phyloP scores from a whole-genome alignment of 2,113 vertebrate genomes.

The Hylia prasina region DNA sequence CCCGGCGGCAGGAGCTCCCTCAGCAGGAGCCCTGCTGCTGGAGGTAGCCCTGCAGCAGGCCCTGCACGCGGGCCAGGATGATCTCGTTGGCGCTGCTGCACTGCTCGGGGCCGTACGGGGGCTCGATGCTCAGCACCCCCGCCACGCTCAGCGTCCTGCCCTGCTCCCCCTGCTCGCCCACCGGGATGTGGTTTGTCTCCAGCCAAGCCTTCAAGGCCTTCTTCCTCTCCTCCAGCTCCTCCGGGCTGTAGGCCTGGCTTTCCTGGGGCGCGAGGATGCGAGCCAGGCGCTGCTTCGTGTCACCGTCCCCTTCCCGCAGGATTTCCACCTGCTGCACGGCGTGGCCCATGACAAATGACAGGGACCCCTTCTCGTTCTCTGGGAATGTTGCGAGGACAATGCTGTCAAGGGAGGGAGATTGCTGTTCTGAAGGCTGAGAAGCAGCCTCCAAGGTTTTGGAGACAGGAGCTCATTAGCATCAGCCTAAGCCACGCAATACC shows the following conservation, averaged over 20 bases:
- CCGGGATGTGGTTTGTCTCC: constrained; percentile 84
- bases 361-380: constrained; percentile 51
- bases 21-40: neutral
- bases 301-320: constrained; percentile 66
- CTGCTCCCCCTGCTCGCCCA: constrained; percentile 75
- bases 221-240: constrained; percentile 74
- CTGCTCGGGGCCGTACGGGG: constrained; percentile 84
- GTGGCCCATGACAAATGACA: constrained; percentile 85
- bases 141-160: constrained; percentile 78
- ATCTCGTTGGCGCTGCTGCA: constrained; percentile 91
- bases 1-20: accelerated
- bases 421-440: neutral
- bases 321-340: constrained; percentile 78
- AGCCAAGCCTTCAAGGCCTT: constrained; percentile 78
- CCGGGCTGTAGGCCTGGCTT: constrained; percentile 36
- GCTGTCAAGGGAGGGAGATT: constrained; percentile 61
- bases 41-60: constrained; percentile 75
- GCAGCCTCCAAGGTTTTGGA: neutral
- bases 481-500: neutral
- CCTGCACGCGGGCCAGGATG: constrained; percentile 86
- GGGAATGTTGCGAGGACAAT: constrained; percentile 81
- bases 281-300: constrained; percentile 62
- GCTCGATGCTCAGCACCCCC: constrained; percentile 78
- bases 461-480: neutral
- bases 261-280: constrained; percentile 55